Evolutionary conservation across 2,113 vertebrate species (phyloP).

Genomic region (Phaethornis superciliosus): DNA sequence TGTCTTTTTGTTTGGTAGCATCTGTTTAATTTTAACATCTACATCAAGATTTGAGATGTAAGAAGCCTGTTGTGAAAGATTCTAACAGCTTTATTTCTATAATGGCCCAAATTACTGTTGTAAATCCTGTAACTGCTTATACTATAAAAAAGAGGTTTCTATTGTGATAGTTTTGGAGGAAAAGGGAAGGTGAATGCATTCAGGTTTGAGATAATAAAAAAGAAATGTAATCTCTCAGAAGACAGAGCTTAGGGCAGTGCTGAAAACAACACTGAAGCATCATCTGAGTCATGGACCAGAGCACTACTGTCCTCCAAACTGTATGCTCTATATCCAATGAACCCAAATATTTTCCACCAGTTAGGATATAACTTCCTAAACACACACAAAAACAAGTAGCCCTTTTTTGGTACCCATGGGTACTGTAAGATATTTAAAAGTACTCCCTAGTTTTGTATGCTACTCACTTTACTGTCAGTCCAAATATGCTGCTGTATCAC

Average conservation of each 20-base stretch:
- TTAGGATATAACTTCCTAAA: background rate
- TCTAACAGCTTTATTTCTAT: background rate
- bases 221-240: background rate
- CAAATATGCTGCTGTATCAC: background rate
- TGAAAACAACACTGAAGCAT: background rate
- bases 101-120: background rate
- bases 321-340: background rate
- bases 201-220: background rate
- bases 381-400: background rate
- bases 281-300: background rate
- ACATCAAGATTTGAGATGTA: background rate
- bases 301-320: background rate
- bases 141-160: background rate
- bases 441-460: background rate
- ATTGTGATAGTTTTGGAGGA: background rate
- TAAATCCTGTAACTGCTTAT: background rate
- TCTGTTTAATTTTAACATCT: background rate
- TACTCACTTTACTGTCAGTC: background rate
- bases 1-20: background rate
- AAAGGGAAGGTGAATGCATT: background rate
- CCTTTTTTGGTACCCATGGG: background rate
- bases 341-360: background rate
- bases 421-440: background rate
- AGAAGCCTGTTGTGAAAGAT: background rate
- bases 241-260: background rate